Base-by-base conservation (phyloP, 2,797 vertebrate species). In the Falco naumanni region DNA sequence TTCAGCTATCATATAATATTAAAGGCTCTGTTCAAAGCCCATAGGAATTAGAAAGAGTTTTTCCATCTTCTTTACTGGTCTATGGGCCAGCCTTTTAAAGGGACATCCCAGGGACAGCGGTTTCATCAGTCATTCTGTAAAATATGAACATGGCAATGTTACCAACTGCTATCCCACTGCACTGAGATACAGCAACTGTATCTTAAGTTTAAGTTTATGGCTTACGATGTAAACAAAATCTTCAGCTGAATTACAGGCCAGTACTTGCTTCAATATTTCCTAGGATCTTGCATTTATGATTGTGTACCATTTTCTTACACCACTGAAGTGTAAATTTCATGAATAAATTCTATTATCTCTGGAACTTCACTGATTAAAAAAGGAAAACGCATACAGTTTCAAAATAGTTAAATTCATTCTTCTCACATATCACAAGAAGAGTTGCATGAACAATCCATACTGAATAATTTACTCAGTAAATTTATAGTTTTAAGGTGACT, bases 241-340 rank as follows among this genome's bases (percentile, higher is more conserved):
- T 75, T 90, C 45, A 56, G 20, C 9, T 90, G 80, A 94, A 87
- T 80, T 85, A 34, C 37, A 91, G 88, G 34, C 21, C 5, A n/a
- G 53, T n/a, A 34, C 56, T 65, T 7, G 2, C 75, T 71, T 84
- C 48, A 93, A 16, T 87, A 68, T 60, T 85, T 81, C 66, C 41
- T 16, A 4, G 69, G 74, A 3, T 80, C 66, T 92, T 86, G 77
- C 33, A 70, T 70, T 80, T 63, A 47, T 93, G 48, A 87, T 94
- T 82, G 94, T 91, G 61, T 56, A 17, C 92, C 83, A 39, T 90
- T 92, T 88, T 94, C 76, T 89, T 81, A 96, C 71, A 90, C 83
- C 84, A 79, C 84, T 91, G 96, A 94, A 95, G 96, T 97, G 95
- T 96, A 96, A 96, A 96, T 96, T 96, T 97, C 72, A 95, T 95